Percentiles rank a stretch among this genome's conserved stretches.
Evolutionary conservation across 2,888 invertebrate genomes (phyloP).

Genomic region (Patella ulyssiponensis): DNA sequence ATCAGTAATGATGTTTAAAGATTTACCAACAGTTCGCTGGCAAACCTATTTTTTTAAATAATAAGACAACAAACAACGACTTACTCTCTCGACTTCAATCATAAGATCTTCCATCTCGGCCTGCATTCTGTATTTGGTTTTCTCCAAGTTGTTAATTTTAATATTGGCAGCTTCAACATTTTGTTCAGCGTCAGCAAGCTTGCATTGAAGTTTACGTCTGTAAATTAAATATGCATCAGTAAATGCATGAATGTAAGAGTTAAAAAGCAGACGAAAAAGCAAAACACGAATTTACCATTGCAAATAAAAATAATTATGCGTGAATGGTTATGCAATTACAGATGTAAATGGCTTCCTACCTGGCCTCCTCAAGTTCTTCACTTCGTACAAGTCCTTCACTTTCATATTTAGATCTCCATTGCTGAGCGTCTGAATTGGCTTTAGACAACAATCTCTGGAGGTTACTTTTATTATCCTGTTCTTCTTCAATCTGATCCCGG

Average conservation of each 20-base stretch:
- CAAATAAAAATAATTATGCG: too few relatives aligned
- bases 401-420: constrained; percentile 99
- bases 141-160: constrained; percentile 96
- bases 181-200: constrained; percentile 96
- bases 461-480: constrained; percentile 98
- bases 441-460: constrained; percentile 98
- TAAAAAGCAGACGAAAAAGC: not conserved
- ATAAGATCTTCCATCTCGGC: constrained; percentile 98
- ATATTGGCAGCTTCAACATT: constrained; percentile 97
- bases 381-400: constrained; percentile 79
- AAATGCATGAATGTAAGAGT: not conserved
- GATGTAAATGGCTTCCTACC: constrained; percentile 14
- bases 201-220: constrained; percentile 86
- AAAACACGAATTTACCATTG: too few relatives aligned
- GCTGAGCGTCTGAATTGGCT: constrained; percentile 94
- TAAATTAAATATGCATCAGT: constrained; percentile 12
- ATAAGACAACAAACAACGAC: constrained; percentile 64
- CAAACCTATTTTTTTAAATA: too few relatives aligned
- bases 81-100: constrained; percentile 96
- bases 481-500: constrained; percentile 98
- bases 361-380: constrained; percentile 73
- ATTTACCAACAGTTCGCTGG: too few relatives aligned
- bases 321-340: not conserved
- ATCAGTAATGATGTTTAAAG: too few relatives aligned
- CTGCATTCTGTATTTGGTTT: constrained; percentile 96